These are phyloP conservation scores for Calliopsis andreniformis DNA, from an alignment of 1,140 invertebrate species.

Conservation along the genomic window DNA sequence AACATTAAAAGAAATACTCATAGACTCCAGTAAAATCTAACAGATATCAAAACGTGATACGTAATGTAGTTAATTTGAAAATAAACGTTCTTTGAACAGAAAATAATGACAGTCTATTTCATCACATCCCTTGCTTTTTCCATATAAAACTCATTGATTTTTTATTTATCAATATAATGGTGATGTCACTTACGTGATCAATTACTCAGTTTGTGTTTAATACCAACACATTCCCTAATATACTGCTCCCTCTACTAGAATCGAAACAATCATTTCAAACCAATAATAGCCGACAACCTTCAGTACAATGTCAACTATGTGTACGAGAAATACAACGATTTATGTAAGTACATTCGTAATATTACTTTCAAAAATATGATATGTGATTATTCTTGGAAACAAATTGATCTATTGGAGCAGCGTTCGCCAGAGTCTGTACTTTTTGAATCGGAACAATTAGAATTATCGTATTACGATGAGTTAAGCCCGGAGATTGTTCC, in stretches of 20 bases:
- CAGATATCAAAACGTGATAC: not conserved
- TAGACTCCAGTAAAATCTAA: not conserved
- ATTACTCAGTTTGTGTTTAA: not conserved
- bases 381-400: not conserved
- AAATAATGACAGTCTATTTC: too few relatives aligned
- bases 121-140: too few relatives aligned
- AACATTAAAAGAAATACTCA: not conserved
- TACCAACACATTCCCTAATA: not conserved
- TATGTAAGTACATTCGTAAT: not conserved
- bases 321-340: constrained; percentile 7
- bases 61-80: constrained; percentile 20
- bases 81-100: constrained; percentile 44
- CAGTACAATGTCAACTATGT: constrained; percentile 14
- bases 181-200: too few relatives aligned
- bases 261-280: constrained; percentile 17
- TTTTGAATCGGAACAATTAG: constrained; percentile 31
- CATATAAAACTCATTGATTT: too few relatives aligned
- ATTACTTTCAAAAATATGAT: not conserved
- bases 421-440: constrained; percentile 63
- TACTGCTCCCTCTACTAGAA: not conserved
- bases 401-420: constrained; percentile 11
- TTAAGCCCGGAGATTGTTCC: constrained; percentile 61
- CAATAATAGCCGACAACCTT: not conserved
- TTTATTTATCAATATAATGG: too few relatives aligned
- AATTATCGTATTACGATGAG: constrained; percentile 41